Evolutionary conservation across 1,140 invertebrate genomes (phyloP), one percentile per base, ranked within the genome.

Genomic region (Listronotus bonariensis): DNA sequence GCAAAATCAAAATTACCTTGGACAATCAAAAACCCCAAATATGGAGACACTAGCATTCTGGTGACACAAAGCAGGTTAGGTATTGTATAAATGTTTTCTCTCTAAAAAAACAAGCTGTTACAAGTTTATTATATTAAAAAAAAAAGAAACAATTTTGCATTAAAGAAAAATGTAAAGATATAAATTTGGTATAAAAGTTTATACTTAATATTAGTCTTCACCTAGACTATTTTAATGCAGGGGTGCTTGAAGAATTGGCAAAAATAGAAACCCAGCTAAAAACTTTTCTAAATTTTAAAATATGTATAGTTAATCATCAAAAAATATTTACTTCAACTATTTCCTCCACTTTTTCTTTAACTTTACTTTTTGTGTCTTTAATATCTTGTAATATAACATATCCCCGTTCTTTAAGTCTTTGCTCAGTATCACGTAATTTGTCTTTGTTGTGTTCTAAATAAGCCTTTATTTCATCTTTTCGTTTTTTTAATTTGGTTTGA

Each of bases 21-120:
- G 1, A 94, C 76, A 65, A 97, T 87, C 52, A 91, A 84, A 26
- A 93, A 82, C 34, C 92, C 92, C 38, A 98, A 82, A 75, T 90
- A 89, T 11, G 96, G 96, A 6, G 95, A 91, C 52, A 92, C 82
- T 5, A 86, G 77, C 72, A 98, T 96, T 72, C 96, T 83, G 32
- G 87, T 83, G 9, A 93, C 80, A 77, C 93, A 97, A 43, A 98
- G 78, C 34, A 94, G 81, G 80, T 98, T 98, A 32, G 96, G 96
- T 69, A 98, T 84, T 0, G 96, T 98, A 78, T 91, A 90, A 60
- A 97, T 88, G 81, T 96, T 96, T 82, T 98, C 94, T 75, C 84
- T 89, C 85, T 88, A 78, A 72, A 85, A 85, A 67, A 3, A n/a
- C n/a, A 56, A 40, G n/a, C 12, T 34, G 26, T 34, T 32, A 32